Conservation (phyloP, 2,113 vertebrate species). For the Chroicocephalus ridibundus region DNA sequence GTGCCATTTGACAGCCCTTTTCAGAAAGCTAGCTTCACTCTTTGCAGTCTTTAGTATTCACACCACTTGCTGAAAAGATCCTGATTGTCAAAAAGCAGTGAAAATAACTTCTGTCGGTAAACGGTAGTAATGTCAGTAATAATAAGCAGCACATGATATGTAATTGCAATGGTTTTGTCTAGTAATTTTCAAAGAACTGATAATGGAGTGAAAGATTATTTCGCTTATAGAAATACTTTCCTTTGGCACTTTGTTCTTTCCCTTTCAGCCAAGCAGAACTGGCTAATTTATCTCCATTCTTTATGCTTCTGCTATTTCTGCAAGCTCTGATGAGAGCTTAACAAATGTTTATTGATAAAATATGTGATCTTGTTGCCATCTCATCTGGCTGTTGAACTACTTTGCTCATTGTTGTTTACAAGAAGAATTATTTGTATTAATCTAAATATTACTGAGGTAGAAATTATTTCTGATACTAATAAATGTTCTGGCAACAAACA, state of each 20-base stretch:
- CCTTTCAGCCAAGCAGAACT: background rate
- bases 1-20: background rate
- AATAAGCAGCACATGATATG: background rate
- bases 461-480: background rate
- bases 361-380: background rate
- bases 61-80: background rate
- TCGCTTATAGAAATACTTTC: background rate
- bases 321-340: background rate
- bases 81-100: background rate
- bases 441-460: background rate
- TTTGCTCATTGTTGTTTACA: background rate
- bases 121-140: background rate
- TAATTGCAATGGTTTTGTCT: background rate
- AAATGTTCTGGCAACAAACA: background rate
- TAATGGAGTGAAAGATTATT: background rate
- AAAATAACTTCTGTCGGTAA: background rate
- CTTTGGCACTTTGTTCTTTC: background rate
- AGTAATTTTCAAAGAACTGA: background rate
- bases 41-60: background rate
- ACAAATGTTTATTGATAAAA: background rate
- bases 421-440: background rate
- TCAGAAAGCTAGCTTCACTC: background rate
- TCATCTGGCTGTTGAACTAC: background rate
- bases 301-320: background rate
- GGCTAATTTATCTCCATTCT: background rate